Conservation (phyloP, 2,888 invertebrate genomes). For the Eupithecia vulgata region DNA sequence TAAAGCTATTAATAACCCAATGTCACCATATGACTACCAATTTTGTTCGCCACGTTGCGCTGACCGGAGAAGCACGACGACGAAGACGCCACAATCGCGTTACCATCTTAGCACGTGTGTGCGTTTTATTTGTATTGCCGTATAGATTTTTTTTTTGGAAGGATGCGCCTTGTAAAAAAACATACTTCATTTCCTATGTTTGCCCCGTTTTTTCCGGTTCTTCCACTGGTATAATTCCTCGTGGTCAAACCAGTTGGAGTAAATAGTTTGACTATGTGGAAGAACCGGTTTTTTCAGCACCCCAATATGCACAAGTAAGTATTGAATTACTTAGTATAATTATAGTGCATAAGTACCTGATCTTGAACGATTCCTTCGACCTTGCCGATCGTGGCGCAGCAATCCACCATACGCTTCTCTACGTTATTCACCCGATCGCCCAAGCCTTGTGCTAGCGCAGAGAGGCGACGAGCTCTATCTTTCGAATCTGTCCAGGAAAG, state of each 20-base stretch:
- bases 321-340: background rate
- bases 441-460: background rate
- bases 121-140: too few relatives aligned
- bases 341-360: too few relatives aligned
- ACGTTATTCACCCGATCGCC: conserved; percentile 55
- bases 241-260: too few relatives aligned
- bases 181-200: background rate
- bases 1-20: conserved; percentile 3
- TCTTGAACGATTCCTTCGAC: conserved; percentile 58
- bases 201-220: too few relatives aligned
- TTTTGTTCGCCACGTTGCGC: background rate
- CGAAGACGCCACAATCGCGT: background rate
- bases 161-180: background rate
- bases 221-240: too few relatives aligned
- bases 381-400: conserved; percentile 61
- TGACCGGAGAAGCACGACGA: background rate
- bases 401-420: conserved; percentile 62
- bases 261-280: too few relatives aligned
- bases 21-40: background rate
- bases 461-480: background rate
- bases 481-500: background rate
- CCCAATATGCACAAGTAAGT: background rate
- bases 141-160: background rate
- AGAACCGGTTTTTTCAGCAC: too few relatives aligned
- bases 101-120: background rate